Evolutionary conservation across 2,797 vertebrate species (phyloP), one percentile per base, ranked within the genome.

Genomic region (Dermochelys coriacea): DNA sequence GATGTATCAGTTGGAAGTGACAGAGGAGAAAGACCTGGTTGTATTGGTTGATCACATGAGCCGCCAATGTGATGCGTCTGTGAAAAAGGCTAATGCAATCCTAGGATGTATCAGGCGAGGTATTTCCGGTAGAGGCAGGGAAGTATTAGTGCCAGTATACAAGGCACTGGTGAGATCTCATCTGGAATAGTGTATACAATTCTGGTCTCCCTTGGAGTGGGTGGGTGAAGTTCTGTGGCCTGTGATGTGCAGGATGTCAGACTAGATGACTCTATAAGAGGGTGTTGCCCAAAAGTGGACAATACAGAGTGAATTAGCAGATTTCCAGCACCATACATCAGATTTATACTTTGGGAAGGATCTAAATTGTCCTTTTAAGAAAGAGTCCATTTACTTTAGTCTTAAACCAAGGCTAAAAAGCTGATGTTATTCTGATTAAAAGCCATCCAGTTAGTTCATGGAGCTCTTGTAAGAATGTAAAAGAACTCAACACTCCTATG

Each of bases 251-350:
- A n/a, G 34, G 34, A 64, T 34, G 16, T 64, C 61, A 64, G 16
- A n/a, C 8, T n/a, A 64, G 61, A 64, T n/a, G 61, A 19, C 3
- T 59, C 29, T 61, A 61, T 31, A 34, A 61, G 59, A 61, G 55
- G 12, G 59, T 61, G 59, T 34, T 45, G 45, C 41, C 71, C 41
- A 27, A 23, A 12, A 45, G 10, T 27, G 7, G 41, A 27, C 37
- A 12, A 14, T 14, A 7, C 37, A 12, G 7, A 23, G n/a, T 0
- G 11, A 23, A 41, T 27, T 0, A 0, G 12, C 4, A 29, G 79
- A 12, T 2, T 51, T 47, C 29, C 4, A 2, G 37, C 12, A 34
- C 47, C 12, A 2, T 1, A 0, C 0, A 0, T 8, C 19, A 1
- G 4, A 16, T 7, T 15, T 59, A 61, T 14, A 31, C 71, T 34